These are phyloP conservation scores for Hoplodrina blanda DNA, from an alignment of 2,888 invertebrate genomes.

Conservation along the genomic window DNA sequence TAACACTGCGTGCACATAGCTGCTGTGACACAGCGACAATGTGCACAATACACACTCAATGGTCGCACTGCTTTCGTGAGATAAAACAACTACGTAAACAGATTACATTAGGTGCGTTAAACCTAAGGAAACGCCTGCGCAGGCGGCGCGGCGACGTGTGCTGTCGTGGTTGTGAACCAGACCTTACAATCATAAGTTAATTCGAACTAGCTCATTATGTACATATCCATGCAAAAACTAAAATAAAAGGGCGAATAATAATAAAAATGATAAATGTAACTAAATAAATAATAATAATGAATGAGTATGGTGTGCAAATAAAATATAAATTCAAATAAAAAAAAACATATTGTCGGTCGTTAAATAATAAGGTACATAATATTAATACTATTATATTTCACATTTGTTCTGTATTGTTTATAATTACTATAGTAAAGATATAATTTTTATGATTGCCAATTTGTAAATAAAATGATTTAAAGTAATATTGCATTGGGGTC, in stretches of 20 bases:
- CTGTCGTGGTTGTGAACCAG: not conserved
- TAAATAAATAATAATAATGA: slow-evolving; percentile 71
- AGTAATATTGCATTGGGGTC: not conserved
- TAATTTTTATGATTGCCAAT: slow-evolving; percentile 37
- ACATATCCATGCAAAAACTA: slow-evolving; percentile 75
- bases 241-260: slow-evolving; percentile 81
- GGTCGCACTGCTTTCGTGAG: not conserved
- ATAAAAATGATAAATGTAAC: slow-evolving; percentile 70
- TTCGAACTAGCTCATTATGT: slow-evolving; percentile 53
- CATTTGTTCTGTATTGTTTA: slow-evolving; percentile 2
- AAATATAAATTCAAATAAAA: slow-evolving; percentile 76
- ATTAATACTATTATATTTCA: slow-evolving; percentile 59
- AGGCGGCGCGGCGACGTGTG: not conserved
- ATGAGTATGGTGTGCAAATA: slow-evolving; percentile 86
- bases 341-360: slow-evolving; percentile 60
- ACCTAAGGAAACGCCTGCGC: slow-evolving; percentile 1
- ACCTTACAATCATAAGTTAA: slow-evolving; percentile 17
- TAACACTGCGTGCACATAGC: not conserved
- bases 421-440: slow-evolving; percentile 25
- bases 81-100: not conserved
- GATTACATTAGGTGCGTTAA: slow-evolving; percentile 30
- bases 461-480: slow-evolving; percentile 11
- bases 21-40: too few relatives aligned
- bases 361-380: slow-evolving; percentile 70
- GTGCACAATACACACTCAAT: too few relatives aligned